Evolutionary conservation across 2,888 invertebrate genomes (phyloP).

Genomic region (Ennomos erosarius): DNA sequence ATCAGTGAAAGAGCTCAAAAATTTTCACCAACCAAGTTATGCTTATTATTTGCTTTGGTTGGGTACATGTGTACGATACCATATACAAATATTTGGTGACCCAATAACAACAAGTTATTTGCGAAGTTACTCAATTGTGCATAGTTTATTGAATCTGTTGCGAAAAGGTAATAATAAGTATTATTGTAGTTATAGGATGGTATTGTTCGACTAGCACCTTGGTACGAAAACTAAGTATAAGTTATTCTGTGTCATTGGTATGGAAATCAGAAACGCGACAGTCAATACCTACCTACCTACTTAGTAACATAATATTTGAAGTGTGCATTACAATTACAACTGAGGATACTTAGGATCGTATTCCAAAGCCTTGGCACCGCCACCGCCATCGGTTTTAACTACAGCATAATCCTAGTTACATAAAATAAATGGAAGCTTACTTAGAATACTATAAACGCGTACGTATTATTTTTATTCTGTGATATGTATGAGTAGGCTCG

Average conservation of each 20-base stretch:
- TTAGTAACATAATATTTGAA: slow-evolving; percentile 5
- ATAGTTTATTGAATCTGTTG: slow-evolving; percentile 54
- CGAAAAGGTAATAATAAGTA: slow-evolving; percentile 53
- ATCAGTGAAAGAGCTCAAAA: slow-evolving; percentile 61
- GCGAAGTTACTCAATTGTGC: slow-evolving; percentile 59
- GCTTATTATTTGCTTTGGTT: slow-evolving; percentile 69
- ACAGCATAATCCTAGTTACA: too few species aligned
- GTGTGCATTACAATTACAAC: slow-evolving; percentile 2
- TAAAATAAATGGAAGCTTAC: too few species aligned
- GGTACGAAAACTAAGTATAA: too few species aligned
- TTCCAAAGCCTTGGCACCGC: too few species aligned
- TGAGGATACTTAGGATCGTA: too few species aligned
- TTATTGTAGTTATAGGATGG: slow-evolving; percentile 33
- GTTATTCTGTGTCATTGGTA: too few species aligned
- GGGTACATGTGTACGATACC: slow-evolving; percentile 58
- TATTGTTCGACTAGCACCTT: slow-evolving; percentile 50
- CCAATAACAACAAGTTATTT: slow-evolving; percentile 52
- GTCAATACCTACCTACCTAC: slow-evolving; percentile 3
- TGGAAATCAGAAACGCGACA: slow-evolving; percentile 55
- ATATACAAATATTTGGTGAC: slow-evolving; percentile 74
- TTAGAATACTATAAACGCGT: too few species aligned
- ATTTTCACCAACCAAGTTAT: slow-evolving; percentile 58
- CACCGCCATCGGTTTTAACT: too few species aligned
- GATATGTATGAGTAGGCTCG: neutral
- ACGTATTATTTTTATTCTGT: too few species aligned